Evolutionary conservation across 2,888 invertebrate genomes (phyloP), one percentile per base, ranked within the genome.

Genomic region (Mesoligia furuncula): DNA sequence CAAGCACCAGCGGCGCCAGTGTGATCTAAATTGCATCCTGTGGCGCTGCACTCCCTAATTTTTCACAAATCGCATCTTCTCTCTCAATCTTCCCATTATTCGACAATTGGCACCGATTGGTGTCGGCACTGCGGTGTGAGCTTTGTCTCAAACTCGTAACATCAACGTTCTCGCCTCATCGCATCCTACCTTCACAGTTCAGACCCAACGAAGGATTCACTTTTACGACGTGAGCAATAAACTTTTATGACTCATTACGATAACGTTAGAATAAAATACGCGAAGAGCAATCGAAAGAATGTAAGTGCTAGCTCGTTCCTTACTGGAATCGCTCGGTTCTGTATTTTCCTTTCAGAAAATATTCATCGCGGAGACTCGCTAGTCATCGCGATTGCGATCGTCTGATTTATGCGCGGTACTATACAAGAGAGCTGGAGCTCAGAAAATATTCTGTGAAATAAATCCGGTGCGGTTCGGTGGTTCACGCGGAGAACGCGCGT

Each of bases 221-320:
- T 92, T 95, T 95, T 94, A 95, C 92, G 93, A 94, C 85, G 77
- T 83, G 73, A 90, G 86, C 90, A 91, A 93, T 96, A 95, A 95
- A 94, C 86, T 93, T 95, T 95, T 94, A 95, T 90, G 90, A 92
- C 90, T 94, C 93, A 95, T 95, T 95, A 95, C 93, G 93, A 94
- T 94, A 94, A 93, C 92, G 92, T 91, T 93, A 92, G 91, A 93
- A 92, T 94, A 92, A 94, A 95, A 94, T 93, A 93, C 91, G 90
- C 86, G 82, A 87, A 91, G 88, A 90, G 91, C 92, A 93, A 94
- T 93, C 92, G 91, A 92, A 93, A 90, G 91, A 92, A 92, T 92
- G 90, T 90, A 90, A 91, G 90, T 90, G 85, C 89, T 83, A 85
- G 85, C 89, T 90, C 90, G 87, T 88, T 90, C 88, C 81, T 82